These are phyloP conservation scores for Eriocheir sinensis DNA, from an alignment of 1,140 invertebrate genomes.

Conservation along the genomic window DNA sequence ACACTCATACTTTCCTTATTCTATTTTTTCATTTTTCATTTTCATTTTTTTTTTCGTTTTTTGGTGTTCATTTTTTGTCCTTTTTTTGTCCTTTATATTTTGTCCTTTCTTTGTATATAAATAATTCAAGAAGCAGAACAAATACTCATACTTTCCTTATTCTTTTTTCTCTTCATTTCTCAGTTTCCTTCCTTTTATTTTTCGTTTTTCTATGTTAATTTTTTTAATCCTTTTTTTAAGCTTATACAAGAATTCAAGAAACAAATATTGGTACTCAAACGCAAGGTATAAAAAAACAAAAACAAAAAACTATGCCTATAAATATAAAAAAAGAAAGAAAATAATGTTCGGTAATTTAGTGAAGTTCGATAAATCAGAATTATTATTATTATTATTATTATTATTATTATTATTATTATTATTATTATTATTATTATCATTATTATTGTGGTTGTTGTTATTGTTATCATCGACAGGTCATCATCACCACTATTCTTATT, in stretches of 20 bases:
- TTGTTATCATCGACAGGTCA: neutral
- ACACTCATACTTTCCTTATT: too few species aligned
- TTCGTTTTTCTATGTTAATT: neutral
- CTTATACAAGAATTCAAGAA: too few species aligned
- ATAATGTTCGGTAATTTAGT: too few species aligned
- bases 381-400: conserved; percentile 35
- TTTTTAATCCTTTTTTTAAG: neutral
- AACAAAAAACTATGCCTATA: too few species aligned
- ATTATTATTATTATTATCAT: conserved; percentile 14
- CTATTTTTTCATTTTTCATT: too few species aligned
- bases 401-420: conserved; percentile 35
- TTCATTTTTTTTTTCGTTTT: too few species aligned
- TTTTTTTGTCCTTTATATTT: neutral
- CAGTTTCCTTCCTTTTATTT: neutral
- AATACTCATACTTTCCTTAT: neutral
- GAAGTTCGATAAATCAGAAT: too few species aligned
- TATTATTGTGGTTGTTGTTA: conserved; percentile 19
- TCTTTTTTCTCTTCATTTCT: neutral
- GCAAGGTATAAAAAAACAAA: too few species aligned
- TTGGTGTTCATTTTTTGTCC: too few species aligned
- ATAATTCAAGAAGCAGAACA: neutral
- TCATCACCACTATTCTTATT: neutral
- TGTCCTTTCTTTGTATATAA: neutral
- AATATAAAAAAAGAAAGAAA: too few species aligned
- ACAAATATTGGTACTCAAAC: too few species aligned